Percentiles rank a stretch among this genome's conserved stretches.
Conservation (phyloP, 2,113 vertebrate species). For the Haplotaxodon microlepis region DNA sequence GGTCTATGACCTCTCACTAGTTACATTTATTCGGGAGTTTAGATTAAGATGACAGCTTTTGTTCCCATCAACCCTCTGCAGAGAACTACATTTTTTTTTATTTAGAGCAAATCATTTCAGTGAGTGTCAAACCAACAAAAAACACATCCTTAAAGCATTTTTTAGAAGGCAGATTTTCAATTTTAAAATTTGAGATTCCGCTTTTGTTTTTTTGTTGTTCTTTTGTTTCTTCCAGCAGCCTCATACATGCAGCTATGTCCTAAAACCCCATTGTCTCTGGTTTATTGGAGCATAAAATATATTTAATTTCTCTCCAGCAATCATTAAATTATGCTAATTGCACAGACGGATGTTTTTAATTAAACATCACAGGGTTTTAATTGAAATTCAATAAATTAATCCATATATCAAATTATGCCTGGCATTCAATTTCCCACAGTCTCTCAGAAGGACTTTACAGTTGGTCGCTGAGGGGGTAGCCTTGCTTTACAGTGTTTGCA, state of each 20-base stretch:
- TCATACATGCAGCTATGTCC: neutral
- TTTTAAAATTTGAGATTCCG: neutral
- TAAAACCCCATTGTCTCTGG: conserved; percentile 36
- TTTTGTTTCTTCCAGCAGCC: neutral
- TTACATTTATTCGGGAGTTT: neutral
- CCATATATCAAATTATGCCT: conserved; percentile 47
- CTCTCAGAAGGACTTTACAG: neutral
- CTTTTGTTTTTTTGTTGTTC: neutral
- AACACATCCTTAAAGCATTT: neutral
- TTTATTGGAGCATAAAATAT: conserved; percentile 42
- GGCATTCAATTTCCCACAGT: conserved; percentile 2
- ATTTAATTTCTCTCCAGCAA: conserved; percentile 52
- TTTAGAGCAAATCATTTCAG: neutral
- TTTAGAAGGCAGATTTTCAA: neutral
- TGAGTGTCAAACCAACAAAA: neutral
- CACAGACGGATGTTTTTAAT: conserved; percentile 56
- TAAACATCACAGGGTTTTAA: conserved; percentile 55
- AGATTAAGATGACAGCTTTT: neutral
- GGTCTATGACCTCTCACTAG: neutral
- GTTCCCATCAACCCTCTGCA: neutral
- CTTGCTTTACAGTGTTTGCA: neutral
- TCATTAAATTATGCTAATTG: conserved; percentile 65
- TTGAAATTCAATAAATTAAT: conserved; percentile 54
- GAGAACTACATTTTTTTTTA: neutral
- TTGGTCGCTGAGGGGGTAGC: neutral